Evolutionary conservation across 2,113 vertebrate genomes (phyloP).

Genomic region (Collichthys lucidus): DNA sequence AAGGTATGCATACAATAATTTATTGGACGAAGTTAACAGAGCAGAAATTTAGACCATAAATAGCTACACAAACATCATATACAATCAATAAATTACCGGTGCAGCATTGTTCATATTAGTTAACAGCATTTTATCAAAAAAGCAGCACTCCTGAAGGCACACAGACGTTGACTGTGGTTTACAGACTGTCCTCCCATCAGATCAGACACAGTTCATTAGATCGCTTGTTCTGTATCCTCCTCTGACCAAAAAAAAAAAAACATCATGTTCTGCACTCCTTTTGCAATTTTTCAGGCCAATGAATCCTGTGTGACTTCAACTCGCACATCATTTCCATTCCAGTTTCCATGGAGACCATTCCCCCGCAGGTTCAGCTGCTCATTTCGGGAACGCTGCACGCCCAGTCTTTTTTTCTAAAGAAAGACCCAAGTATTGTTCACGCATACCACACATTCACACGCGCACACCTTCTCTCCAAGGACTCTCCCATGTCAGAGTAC

Average conservation of each 20-base stretch:
- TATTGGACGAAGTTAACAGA: conserved; percentile 56
- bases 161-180: not conserved
- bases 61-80: conserved; percentile 26
- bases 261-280: conserved; percentile 6
- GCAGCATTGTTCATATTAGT: conserved; percentile 14
- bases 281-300: not conserved
- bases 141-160: conserved; percentile 51
- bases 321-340: conserved; percentile 43
- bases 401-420: conserved; percentile 62
- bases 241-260: conserved; percentile 7
- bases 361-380: conserved; percentile 51
- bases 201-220: conserved; percentile 3
- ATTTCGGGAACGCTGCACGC: conserved; percentile 35
- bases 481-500: conserved; percentile 52
- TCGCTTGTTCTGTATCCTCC: not conserved
- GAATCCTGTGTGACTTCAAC: conserved; percentile 18
- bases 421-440: conserved; percentile 49
- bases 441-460: conserved; percentile 61
- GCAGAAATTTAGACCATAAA: conserved; percentile 49
- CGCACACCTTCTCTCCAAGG: conserved; percentile 39
- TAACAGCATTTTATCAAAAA: conserved; percentile 27
- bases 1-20: conserved; percentile 61
- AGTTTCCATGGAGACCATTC: conserved; percentile 64
- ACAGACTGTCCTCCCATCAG: not conserved
- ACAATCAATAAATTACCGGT: conserved; percentile 66